These are phyloP conservation scores for Ploceus nigricollis DNA, from an alignment of 2,113 vertebrate species.

Conservation along the genomic window DNA sequence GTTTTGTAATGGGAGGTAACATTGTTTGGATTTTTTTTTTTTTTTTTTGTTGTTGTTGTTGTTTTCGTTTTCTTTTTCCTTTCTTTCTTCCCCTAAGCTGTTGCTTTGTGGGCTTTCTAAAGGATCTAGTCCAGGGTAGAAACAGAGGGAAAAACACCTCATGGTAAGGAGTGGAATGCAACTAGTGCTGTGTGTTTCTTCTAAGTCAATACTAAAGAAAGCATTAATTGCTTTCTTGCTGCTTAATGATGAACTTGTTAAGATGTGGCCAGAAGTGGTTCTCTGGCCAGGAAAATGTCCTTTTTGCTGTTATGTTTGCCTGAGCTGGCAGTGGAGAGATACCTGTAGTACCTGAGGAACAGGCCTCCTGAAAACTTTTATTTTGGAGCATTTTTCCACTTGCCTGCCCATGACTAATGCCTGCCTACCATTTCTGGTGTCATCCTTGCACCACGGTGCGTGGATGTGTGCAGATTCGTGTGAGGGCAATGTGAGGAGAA, in stretches of 20 bases:
- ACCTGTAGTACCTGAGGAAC: background rate
- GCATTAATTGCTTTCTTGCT: background rate
- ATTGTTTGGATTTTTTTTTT: background rate
- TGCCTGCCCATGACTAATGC: background rate
- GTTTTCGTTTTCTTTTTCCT: background rate
- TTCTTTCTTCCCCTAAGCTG: background rate
- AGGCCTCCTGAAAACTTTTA: background rate
- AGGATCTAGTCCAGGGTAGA: background rate
- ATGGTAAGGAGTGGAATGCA: background rate
- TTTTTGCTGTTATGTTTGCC: background rate
- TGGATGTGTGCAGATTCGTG: background rate
- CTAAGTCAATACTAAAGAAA: background rate
- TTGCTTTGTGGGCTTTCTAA: background rate
- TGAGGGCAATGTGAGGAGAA: background rate
- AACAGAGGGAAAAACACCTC: background rate
- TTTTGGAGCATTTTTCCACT: background rate
- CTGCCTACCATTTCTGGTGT: background rate
- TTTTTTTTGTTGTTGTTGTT: too few relatives aligned
- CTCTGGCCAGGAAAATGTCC: background rate
- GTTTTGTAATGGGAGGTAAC: background rate
- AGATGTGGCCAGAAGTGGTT: background rate
- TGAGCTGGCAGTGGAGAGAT: background rate
- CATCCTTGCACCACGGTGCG: accelerated
- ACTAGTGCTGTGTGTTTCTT: background rate
- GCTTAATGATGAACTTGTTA: background rate